Base-by-base conservation (phyloP, 2,797 vertebrate species). In the Pampus argenteus region DNA sequence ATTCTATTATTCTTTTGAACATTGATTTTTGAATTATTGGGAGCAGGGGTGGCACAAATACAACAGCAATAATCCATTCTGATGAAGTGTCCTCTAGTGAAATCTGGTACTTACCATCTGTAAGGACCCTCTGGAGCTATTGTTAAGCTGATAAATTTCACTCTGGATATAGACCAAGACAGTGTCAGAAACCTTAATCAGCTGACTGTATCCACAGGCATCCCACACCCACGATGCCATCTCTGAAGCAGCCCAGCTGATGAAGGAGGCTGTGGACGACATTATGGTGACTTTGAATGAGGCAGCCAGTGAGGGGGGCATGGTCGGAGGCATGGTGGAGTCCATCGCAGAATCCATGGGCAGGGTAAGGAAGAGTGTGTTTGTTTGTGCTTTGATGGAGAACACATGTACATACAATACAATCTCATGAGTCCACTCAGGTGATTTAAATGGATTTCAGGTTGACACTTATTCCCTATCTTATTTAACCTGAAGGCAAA, bases 271-370 rank as follows among this genome's bases (percentile, higher is more conserved):
- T 0, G 98, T 99, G 45, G 98, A 99, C 10, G 98, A 99, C 89
- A 96, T 99, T 78, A 98, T 99, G 98, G 96, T 98, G 88, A 99
- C 98, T 0, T 84, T 99, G 86, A 99, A 98, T 0, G 98, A 99
- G 87, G 98, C 98, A 0, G 98, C 98, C 52, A 99, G 98, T 2
- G 98, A 99, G 84, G 98, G 96, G 3, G 98, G 98, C 47, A 95
- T 99, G 95, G 98, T 99, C 15, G 97, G 97, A 5, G 97, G 98
- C 54, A 99, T 99, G 97, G 97, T 99, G 59, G 97, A 98, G 44
- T 95, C 97, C 1, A 98, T 99, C 3, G 96, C 97, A 9, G 98
- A 99, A 75, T 94, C 96, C 66, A 97, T 99, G 94, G 96, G 94
- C 90, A 95, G 96, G 95, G 98, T 99, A 78, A 94, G 96, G 65